Percentiles rank a stretch among this genome's conserved stretches.
These are phyloP conservation scores for Drosophila baimaii DNA, from an alignment of 1,140 invertebrate genomes.

Conservation along the genomic window DNA sequence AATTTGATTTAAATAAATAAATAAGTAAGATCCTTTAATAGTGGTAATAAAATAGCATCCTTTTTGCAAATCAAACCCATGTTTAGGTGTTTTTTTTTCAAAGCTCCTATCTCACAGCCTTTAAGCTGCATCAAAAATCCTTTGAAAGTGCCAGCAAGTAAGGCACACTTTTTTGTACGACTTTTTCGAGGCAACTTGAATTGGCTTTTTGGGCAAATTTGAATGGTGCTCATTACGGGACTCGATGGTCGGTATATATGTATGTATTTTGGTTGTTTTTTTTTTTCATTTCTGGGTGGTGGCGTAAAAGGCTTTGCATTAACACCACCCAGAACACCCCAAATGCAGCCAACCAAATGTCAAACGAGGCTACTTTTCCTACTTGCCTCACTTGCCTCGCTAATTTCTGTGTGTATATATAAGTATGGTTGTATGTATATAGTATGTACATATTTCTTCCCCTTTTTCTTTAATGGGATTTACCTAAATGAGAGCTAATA, in stretches of 20 bases:
- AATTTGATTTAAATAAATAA: background rate
- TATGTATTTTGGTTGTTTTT: background rate
- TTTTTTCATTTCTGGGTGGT: conserved; percentile 32
- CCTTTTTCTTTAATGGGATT: conserved; percentile 70
- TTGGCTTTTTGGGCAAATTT: conserved; percentile 45
- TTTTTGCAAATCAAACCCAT: background rate
- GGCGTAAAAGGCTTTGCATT: conserved; percentile 68
- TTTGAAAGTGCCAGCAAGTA: conserved; percentile 14
- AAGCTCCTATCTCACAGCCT: background rate
- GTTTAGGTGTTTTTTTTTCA: background rate
- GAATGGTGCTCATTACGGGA: conserved; percentile 35
- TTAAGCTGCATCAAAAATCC: conserved; percentile 5
- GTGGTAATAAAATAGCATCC: no score
- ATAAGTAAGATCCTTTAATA: no score
- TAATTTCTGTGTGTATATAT: conserved; percentile 16
- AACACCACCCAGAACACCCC: conserved; percentile 68
- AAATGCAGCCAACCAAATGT: conserved; percentile 76
- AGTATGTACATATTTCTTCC: conserved; percentile 22
- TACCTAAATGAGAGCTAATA: conserved; percentile 82
- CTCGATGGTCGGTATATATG: conserved; percentile 5
- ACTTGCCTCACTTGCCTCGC: background rate
- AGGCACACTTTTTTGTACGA: conserved; percentile 20
- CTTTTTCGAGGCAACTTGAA: conserved; percentile 43
- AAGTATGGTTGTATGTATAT: background rate
- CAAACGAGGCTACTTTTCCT: conserved; percentile 50